phyloP scores from a whole-genome alignment of 2,888 invertebrate species.

The Xestia ashworthii region DNA sequence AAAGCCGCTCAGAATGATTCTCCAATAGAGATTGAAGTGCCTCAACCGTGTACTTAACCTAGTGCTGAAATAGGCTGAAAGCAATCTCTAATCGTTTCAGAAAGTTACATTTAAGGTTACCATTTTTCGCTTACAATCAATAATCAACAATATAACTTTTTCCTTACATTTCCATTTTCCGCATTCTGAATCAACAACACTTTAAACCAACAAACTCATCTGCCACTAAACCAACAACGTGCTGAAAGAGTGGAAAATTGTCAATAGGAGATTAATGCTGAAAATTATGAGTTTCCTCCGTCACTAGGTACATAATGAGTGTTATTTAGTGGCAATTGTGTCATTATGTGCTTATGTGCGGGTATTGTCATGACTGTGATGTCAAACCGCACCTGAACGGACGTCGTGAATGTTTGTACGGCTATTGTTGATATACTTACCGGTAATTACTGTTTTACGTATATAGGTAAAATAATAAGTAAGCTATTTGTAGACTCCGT shows the following conservation, averaged over 20 bases:
- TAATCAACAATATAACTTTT: not conserved
- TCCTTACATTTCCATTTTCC: no score
- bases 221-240: not conserved
- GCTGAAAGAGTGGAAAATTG: conserved; percentile 13
- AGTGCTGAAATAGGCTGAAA: not conserved
- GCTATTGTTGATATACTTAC: conserved; percentile 5
- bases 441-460: not conserved
- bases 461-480: not conserved
- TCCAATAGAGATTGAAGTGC: not conserved
- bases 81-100: not conserved
- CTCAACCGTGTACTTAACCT: not conserved
- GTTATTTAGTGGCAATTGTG: conserved; percentile 35
- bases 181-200: not conserved
- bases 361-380: conserved; percentile 11
- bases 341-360: conserved; percentile 17
- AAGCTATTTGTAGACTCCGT: not conserved
- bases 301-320: conserved; percentile 17
- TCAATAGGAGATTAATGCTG: conserved; percentile 14
- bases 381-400: not conserved
- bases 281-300: conserved; percentile 31
- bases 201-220: not conserved
- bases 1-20: not conserved
- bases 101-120: not conserved
- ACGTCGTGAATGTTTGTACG: not conserved
- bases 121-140: not conserved